Evolutionary conservation across 2,888 invertebrate species (phyloP).

Genomic region (Lagria hirta): DNA sequence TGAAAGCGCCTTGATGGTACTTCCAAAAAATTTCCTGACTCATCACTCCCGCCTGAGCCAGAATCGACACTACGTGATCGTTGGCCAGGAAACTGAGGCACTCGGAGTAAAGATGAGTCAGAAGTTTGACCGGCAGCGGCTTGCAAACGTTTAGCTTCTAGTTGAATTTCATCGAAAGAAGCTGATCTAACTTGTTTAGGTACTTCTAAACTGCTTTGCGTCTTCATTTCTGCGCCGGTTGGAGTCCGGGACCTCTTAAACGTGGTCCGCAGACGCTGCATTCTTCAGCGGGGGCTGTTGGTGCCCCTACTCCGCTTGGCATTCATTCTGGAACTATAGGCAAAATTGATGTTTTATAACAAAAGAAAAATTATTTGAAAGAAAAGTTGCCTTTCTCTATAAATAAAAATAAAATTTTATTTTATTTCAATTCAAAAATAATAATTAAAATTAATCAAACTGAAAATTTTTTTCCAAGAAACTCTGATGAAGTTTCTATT

Average conservation of each 20-base stretch:
- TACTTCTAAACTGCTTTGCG: conserved; percentile 86
- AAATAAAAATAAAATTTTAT: too few species aligned
- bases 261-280: conserved; percentile 81
- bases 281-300: conserved; percentile 49
- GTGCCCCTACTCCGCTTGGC: conserved; percentile 28
- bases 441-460: too few species aligned
- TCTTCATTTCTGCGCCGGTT: conserved; percentile 89
- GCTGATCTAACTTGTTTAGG: conserved; percentile 88
- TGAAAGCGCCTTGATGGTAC: conserved; percentile 64
- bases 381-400: too few species aligned
- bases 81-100: conserved; percentile 68
- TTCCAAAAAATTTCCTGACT: conserved; percentile 60
- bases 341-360: too few species aligned
- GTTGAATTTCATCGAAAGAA: conserved; percentile 86
- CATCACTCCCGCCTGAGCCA: conserved; percentile 70
- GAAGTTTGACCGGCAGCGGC: conserved; percentile 37
- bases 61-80: conserved; percentile 82
- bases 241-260: conserved; percentile 87
- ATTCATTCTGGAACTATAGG: conserved; percentile 31
- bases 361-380: too few species aligned
- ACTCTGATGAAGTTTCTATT: too few species aligned
- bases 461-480: too few species aligned
- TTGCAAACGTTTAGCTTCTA: conserved; percentile 70
- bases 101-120: conserved; percentile 59
- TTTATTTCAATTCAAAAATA: too few species aligned